Evolutionary conservation across 2,888 invertebrate species (phyloP).

Genomic region (Argyresthia goedartella): DNA sequence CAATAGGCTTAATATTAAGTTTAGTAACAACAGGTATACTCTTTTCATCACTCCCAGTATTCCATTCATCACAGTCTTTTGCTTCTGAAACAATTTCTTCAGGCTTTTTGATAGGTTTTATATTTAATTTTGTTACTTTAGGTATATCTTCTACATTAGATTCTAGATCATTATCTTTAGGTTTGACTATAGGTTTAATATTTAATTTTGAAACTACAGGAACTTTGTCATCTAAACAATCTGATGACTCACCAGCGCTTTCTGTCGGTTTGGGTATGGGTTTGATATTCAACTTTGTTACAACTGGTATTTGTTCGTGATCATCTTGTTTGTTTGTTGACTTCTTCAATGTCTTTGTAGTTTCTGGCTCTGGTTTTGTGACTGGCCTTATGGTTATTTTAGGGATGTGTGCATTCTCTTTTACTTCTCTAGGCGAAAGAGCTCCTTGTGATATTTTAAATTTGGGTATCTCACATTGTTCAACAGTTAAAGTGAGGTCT

Average conservation of each 20-base stretch:
- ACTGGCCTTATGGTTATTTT: constrained; percentile 72
- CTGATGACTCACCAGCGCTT: constrained; percentile 29
- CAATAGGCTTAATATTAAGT: constrained; percentile 69
- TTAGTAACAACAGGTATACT: constrained; percentile 63
- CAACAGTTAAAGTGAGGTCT: constrained; percentile 14
- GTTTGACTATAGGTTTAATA: constrained; percentile 64
- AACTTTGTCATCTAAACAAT: constrained; percentile 46
- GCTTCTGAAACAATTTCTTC: constrained; percentile 48
- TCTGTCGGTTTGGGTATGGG: constrained; percentile 58
- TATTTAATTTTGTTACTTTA: constrained; percentile 66
- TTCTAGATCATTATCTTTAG: constrained; percentile 59
- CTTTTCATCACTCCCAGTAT: constrained; percentile 44
- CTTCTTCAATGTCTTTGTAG: constrained; percentile 31
- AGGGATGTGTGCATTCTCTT: constrained; percentile 59
- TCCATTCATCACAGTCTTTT: constrained; percentile 58
- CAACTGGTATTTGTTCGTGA: constrained; percentile 45
- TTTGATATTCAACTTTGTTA: constrained; percentile 59
- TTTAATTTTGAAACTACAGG: constrained; percentile 68
- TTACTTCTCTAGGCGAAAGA: constrained; percentile 31
- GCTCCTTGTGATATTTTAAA: constrained; percentile 37
- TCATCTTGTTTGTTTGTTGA: constrained; percentile 26
- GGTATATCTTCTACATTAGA: constrained; percentile 57
- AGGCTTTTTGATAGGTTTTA: constrained; percentile 65
- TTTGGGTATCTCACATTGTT: constrained; percentile 26
- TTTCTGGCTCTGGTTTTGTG: constrained; percentile 35